Evolutionary conservation across 1,140 invertebrate genomes (phyloP).

Genomic region (Lepidurus couesii): DNA sequence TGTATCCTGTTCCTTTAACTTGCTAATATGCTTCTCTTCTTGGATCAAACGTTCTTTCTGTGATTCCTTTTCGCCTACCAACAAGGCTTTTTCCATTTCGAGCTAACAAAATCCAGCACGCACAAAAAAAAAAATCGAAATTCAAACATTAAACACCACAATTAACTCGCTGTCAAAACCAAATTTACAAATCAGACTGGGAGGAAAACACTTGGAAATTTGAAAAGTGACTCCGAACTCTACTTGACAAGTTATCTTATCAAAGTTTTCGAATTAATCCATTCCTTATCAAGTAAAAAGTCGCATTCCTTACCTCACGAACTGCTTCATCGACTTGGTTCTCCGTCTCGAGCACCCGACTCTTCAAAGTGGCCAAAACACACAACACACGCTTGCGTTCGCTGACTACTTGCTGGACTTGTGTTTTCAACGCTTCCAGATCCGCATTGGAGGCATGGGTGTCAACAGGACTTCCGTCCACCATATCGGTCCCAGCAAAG

Average conservation of each 20-base stretch:
- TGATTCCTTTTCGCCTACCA: slow-evolving; percentile 71
- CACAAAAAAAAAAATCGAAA: slow-evolving; percentile 26
- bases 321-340: slow-evolving; percentile 74
- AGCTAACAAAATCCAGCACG: slow-evolving; percentile 49
- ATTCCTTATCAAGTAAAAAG: background rate
- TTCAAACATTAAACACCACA: background rate
- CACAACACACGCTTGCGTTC: slow-evolving; percentile 45
- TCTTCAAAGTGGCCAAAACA: slow-evolving; percentile 57
- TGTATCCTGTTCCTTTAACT: slow-evolving; percentile 56
- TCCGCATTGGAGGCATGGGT: background rate
- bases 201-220: background rate
- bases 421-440: background rate
- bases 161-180: no score
- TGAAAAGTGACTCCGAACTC: background rate
- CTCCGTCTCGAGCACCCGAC: slow-evolving; percentile 70
- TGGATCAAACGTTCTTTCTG: slow-evolving; percentile 62
- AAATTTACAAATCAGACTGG: no score
- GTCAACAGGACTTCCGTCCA: slow-evolving; percentile 17
- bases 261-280: background rate
- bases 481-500: background rate
- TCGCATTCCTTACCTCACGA: slow-evolving; percentile 57
- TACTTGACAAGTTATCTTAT: background rate
- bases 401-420: slow-evolving; percentile 41
- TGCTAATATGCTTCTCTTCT: slow-evolving; percentile 63
- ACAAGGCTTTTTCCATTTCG: slow-evolving; percentile 73